Percentiles rank a stretch among this genome's conserved stretches.
These are phyloP conservation scores for Nomada ruficornis DNA, from an alignment of 2,888 invertebrate genomes.

Conservation along the genomic window DNA sequence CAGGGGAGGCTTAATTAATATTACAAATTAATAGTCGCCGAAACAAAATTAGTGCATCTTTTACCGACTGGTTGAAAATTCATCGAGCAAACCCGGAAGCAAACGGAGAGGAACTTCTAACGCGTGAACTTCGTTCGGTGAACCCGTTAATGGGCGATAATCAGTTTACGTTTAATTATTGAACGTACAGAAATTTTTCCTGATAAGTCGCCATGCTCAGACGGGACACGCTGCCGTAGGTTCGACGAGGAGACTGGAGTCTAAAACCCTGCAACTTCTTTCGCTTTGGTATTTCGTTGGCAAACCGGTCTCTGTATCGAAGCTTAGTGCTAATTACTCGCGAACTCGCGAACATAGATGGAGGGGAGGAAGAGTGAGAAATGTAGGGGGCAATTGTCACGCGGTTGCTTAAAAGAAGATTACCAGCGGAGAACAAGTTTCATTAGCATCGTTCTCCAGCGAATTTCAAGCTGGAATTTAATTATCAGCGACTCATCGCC, in stretches of 20 bases:
- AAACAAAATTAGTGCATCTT: slow-evolving; percentile 23
- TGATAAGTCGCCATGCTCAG: slow-evolving; percentile 17
- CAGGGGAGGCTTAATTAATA: slow-evolving; percentile 8
- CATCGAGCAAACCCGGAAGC: slow-evolving; percentile 3
- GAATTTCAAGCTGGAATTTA: slow-evolving; percentile 10
- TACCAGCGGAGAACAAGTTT: neutral
- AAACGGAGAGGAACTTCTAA: slow-evolving; percentile 10
- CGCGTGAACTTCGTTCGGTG: slow-evolving; percentile 16
- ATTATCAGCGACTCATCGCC: slow-evolving; percentile 3
- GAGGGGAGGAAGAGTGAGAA: neutral
- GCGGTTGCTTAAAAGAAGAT: no score
- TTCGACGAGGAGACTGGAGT: slow-evolving; percentile 5
- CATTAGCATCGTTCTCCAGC: neutral
- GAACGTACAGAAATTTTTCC: slow-evolving; percentile 41
- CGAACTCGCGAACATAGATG: neutral
- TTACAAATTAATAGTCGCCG: slow-evolving; percentile 24
- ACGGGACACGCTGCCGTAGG: neutral
- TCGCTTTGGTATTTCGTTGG: neutral
- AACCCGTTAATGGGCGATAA: slow-evolving; percentile 31
- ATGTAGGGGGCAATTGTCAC: no score
- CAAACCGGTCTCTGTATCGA: slow-evolving; percentile 25
- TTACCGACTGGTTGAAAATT: slow-evolving; percentile 30
- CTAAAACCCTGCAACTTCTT: neutral
- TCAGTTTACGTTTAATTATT: slow-evolving; percentile 39
- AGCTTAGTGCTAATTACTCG: neutral